Conservation (phyloP, 2,888 invertebrate genomes). For the Sycophila texana region DNA sequence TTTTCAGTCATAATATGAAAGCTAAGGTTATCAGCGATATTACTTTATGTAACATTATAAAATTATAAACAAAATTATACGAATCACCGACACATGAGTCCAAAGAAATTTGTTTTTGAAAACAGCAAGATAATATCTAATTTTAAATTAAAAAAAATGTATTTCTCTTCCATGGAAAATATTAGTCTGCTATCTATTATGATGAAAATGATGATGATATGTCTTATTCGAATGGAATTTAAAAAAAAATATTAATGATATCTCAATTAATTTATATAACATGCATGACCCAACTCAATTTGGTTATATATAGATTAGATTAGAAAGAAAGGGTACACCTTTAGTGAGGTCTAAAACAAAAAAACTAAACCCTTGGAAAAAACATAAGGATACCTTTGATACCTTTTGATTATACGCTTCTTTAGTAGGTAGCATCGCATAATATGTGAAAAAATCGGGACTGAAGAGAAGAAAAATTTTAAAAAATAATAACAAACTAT, state of each 20-base stretch:
- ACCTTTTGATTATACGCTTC: constrained; percentile 69
- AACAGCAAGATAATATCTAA: constrained; percentile 11
- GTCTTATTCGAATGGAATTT: too few species aligned
- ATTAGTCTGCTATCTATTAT: too few species aligned
- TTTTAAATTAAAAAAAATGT: neutral
- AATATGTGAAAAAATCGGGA: constrained; percentile 57
- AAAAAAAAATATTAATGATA: too few species aligned
- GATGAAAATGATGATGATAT: too few species aligned
- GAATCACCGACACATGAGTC: constrained; percentile 12
- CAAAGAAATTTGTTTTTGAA: constrained; percentile 31
- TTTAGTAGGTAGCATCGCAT: constrained; percentile 70
- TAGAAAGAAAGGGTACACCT: constrained; percentile 4
- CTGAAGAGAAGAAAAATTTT: constrained; percentile 28
- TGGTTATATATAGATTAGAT: constrained; percentile 10
- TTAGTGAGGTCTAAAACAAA: neutral
- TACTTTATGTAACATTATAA: constrained; percentile 43
- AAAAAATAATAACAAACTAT: neutral
- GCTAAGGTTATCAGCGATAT: constrained; percentile 47
- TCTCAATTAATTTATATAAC: constrained; percentile 16
- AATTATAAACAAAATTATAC: constrained; percentile 1
- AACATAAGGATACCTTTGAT: constrained; percentile 65
- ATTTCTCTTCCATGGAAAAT: neutral
- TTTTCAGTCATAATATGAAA: constrained; percentile 46
- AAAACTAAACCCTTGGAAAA: constrained; percentile 15
- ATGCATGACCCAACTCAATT: constrained; percentile 23